These are phyloP conservation scores for Trisateles emortualis DNA, from an alignment of 2,888 invertebrate species.

Conservation along the genomic window DNA sequence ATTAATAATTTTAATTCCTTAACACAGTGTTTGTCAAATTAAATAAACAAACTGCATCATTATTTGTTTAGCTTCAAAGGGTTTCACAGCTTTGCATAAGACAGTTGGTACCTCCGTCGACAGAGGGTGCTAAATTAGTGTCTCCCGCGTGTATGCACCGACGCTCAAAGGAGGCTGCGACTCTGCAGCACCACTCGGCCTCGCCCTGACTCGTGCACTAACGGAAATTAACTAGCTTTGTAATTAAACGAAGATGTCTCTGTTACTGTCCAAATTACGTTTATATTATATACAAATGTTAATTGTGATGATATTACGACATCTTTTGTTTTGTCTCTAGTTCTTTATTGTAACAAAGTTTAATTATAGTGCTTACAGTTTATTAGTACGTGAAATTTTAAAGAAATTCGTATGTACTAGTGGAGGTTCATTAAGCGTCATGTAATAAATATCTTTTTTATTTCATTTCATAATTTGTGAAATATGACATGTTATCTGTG, in stretches of 20 bases:
- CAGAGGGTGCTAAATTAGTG: slow-evolving; percentile 15
- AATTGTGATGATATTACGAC: background rate
- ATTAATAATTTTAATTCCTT: too few relatives aligned
- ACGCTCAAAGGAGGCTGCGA: slow-evolving; percentile 16
- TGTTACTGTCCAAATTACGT: slow-evolving; percentile 2
- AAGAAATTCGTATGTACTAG: too few relatives aligned
- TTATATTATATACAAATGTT: background rate
- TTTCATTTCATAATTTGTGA: too few relatives aligned
- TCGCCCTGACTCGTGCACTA: background rate
- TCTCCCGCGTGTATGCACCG: slow-evolving; percentile 12
- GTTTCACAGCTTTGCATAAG: background rate
- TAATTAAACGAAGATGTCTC: slow-evolving; percentile 11
- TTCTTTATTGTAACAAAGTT: too few relatives aligned
- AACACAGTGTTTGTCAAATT: too few relatives aligned
- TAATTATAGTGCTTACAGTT: too few relatives aligned
- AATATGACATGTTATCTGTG: too few relatives aligned
- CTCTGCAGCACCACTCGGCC: background rate
- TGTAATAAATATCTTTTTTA: too few relatives aligned
- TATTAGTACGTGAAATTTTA: too few relatives aligned
- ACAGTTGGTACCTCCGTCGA: background rate
- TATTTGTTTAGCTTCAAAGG: slow-evolving; percentile 8
- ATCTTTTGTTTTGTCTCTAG: too few relatives aligned
- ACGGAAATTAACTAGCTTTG: slow-evolving; percentile 15
- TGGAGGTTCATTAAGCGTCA: too few relatives aligned
- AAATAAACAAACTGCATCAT: background rate